phyloP scores from a whole-genome alignment of 2,797 vertebrate genomes.

The Pitangus sulphuratus region DNA sequence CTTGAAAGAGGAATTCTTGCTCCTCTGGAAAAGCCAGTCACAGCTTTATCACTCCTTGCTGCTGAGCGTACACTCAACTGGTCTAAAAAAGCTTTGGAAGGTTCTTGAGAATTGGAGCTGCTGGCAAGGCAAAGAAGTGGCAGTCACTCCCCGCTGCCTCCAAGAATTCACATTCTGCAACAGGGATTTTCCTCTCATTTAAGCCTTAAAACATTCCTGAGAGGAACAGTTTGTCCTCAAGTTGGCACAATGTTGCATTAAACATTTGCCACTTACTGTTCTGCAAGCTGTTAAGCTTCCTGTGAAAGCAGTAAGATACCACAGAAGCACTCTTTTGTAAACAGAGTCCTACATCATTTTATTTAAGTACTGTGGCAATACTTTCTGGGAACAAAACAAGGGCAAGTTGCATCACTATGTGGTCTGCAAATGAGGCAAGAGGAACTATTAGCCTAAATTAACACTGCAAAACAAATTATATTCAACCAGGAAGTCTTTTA shows the following conservation, averaged over 20 bases:
- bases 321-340: constrained; percentile 53
- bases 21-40: background rate
- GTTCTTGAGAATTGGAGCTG: constrained; percentile 1
- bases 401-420: constrained; percentile 39
- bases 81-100: constrained; percentile 8
- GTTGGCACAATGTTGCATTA: constrained; percentile 63
- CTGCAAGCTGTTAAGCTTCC: constrained; percentile 67
- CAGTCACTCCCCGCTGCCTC: constrained; percentile 28
- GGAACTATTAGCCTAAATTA: constrained; percentile 30
- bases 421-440: constrained; percentile 12
- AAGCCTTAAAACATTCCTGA: constrained; percentile 69
- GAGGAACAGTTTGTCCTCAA: constrained; percentile 72
- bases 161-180: constrained; percentile 39
- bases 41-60: background rate
- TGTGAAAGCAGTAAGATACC: constrained; percentile 56
- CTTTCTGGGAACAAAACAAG: constrained; percentile 34
- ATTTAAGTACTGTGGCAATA: constrained; percentile 15
- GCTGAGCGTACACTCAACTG: background rate
- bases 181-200: constrained; percentile 66
- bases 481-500: background rate
- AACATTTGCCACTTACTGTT: constrained; percentile 70
- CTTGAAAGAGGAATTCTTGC: background rate
- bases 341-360: constrained; percentile 46
- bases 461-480: constrained; percentile 6
- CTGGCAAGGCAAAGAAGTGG: constrained; percentile 44